A percentile compares a stretch with the other conserved stretches of the same genome.
phyloP scores from a whole-genome alignment of 2,888 invertebrate species.

The Cryptus armator region DNA sequence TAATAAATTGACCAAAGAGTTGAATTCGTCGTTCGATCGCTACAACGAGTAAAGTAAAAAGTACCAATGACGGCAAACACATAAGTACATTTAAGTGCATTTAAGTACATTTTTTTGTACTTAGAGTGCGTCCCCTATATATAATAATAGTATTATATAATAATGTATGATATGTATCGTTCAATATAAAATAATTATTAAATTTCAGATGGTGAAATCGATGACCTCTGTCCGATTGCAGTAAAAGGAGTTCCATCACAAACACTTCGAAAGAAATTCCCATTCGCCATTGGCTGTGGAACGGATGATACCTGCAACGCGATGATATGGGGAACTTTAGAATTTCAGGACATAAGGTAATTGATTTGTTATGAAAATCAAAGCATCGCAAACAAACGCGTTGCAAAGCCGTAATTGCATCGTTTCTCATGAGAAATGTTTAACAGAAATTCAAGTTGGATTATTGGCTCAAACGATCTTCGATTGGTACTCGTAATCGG shows the following conservation, averaged over 20 bases:
- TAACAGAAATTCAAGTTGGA: slow-evolving; percentile 74
- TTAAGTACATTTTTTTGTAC: too few species aligned
- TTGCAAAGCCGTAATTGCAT: neutral
- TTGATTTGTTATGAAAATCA: neutral
- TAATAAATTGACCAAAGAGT: too few species aligned
- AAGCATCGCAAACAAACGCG: too few species aligned
- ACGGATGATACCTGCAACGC: slow-evolving; percentile 75
- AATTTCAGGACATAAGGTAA: slow-evolving; percentile 37
- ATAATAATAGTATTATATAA: too few species aligned
- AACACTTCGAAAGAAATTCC: slow-evolving; percentile 64
- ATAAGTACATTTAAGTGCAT: too few species aligned
- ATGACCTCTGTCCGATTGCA: slow-evolving; percentile 73
- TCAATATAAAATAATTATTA: neutral
- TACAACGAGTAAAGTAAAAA: too few species aligned
- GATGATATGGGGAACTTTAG: slow-evolving; percentile 47
- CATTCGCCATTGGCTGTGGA: slow-evolving; percentile 79
- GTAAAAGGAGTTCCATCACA: slow-evolving; percentile 65
- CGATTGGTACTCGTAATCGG: slow-evolving; percentile 71
- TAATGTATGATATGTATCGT: neutral
- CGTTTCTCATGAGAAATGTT: neutral
- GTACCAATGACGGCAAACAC: too few species aligned
- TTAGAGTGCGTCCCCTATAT: too few species aligned
- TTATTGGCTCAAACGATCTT: slow-evolving; percentile 78
- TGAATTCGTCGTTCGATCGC: too few species aligned
- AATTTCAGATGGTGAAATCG: slow-evolving; percentile 54